Base-by-base conservation (phyloP, 2,888 invertebrate genomes). In the Pyrrhosoma nymphula region DNA sequence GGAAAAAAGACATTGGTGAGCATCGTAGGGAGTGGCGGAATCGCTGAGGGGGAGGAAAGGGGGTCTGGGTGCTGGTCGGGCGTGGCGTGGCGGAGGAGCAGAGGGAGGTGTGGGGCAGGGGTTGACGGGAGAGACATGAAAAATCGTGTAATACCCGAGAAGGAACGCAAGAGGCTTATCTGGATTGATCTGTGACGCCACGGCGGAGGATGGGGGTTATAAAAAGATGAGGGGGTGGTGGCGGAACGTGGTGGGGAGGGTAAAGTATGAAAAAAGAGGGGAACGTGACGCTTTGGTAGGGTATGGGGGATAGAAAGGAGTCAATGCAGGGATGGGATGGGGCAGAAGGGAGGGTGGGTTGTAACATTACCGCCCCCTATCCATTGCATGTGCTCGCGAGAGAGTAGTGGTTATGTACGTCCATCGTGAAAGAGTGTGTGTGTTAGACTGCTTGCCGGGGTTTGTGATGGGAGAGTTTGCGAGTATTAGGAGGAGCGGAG, bases 111-210 rank as follows among this genome's bases (percentile, higher is more conserved):
- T 26, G 47, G 47, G 47, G 47, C 47, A 47, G 47, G 47, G 47
- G 47, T 47, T 26, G 16, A 60, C 60, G 60, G 82, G 16, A 60
- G 47, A 69, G 82, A 82, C 82, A 55, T 89, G 89, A 89, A 89
- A 89, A 89, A 89, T 89, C 89, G 47, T 47, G 89, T 89, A 89
- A 89, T 56, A 56, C 47, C 56, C 55, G 26, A 55, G 47, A 89
- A 89, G 55, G 55, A 82, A 82, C 55, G 89, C 55, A 89, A 89
- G 89, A n/a, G 55, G 89, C 89, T 89, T 89, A 89, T 89, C 89
- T 89, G 89, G 89, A 89, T 89, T 89, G 89, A 89, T 89, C 89
- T 89, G 89, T 89, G 47, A 89, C 89, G 89, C 88, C 88, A 2
- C 35, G 82, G 16, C 10, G 82, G 82, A 16, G 35, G 82, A 35